These are phyloP conservation scores for Diadumene lineata DNA, from an alignment of 92 coral and sea anemone species.

Conservation along the genomic window DNA sequence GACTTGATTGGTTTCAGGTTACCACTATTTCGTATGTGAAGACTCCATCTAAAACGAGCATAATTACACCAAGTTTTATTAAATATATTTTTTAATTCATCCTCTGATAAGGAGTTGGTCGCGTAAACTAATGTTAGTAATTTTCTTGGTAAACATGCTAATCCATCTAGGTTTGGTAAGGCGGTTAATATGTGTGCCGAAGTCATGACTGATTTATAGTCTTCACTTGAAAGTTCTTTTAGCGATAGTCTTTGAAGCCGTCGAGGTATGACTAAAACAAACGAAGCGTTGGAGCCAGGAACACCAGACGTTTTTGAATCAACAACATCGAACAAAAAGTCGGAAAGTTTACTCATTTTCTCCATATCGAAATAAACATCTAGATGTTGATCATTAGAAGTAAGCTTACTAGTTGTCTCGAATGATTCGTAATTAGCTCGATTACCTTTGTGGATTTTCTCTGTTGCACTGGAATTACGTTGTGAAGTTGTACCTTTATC, in stretches of 20 bases:
- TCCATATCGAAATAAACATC: background rate
- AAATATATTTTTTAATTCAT: background rate
- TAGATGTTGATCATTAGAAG: no score
- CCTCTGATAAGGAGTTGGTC: background rate
- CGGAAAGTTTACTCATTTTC: background rate
- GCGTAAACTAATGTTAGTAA: background rate
- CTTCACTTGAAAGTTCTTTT: background rate
- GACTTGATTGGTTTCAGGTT: background rate
- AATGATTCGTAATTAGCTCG: no score
- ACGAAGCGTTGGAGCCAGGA: background rate
- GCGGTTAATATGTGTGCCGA: background rate
- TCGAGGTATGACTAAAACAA: background rate
- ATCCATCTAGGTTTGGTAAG: background rate
- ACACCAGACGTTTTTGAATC: background rate
- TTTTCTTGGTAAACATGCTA: constrained; percentile 2
- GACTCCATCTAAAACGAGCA: constrained; percentile 46
- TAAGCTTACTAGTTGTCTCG: no score
- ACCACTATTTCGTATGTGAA: constrained; percentile 67
- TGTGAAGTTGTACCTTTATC: no score
- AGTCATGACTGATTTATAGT: background rate
- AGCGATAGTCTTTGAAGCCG: background rate
- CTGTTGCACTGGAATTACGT: no score
- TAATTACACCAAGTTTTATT: constrained; percentile 71
- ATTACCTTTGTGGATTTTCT: no score
- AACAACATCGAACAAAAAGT: background rate